Base-by-base conservation (phyloP, 92 coral and sea anemone genomes). In the Porites cylindrica region DNA sequence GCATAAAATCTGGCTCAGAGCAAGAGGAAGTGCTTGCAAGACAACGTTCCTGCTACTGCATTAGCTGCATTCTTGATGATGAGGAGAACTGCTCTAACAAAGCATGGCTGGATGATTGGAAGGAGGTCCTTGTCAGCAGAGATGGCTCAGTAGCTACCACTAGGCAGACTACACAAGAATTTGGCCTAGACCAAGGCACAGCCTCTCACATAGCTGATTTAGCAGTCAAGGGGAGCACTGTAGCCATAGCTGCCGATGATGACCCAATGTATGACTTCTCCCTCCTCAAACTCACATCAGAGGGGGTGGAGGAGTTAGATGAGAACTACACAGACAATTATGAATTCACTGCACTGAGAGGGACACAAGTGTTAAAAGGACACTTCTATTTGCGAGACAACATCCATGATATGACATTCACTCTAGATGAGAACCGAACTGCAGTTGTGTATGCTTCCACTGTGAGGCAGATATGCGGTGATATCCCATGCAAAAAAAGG, bases 61-160 rank as follows among this genome's bases (percentile, higher is more conserved):
- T 82, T 58, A 77, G 75, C 85, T 91, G 94, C 72, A 68, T 87
- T 51, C 38, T 5, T 19, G 91, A 78, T 2, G 92, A 83, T 18
- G 90, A 84, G 58, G 83, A 20, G 8, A 79, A 72, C 7, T 91
- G 90, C 72, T 1, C 19, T n/a, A 91, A 91, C 71, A 82, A 83
- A 63, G 87, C 72, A 50, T 91, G 90, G 92, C 19, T 91, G 21
- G 90, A 91, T 59, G 71, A 88, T 10, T 88, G 94, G 92, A 88
- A 78, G 51, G 94, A 91, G 10, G 66, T 88, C 12, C 67, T 74
- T 16, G 70, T 88, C 0, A 67, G 75, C 20, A 77, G 90, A 65
- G 90, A 88, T 65, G 60, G 85, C 26, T 91, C 89, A 69, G 75
- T 75, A 8, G 91, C 94, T 7, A 91, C 88, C 19, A 91, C 89